phyloP scores from a whole-genome alignment of 2,797 vertebrate genomes.

The Hippoglossus hippoglossus region DNA sequence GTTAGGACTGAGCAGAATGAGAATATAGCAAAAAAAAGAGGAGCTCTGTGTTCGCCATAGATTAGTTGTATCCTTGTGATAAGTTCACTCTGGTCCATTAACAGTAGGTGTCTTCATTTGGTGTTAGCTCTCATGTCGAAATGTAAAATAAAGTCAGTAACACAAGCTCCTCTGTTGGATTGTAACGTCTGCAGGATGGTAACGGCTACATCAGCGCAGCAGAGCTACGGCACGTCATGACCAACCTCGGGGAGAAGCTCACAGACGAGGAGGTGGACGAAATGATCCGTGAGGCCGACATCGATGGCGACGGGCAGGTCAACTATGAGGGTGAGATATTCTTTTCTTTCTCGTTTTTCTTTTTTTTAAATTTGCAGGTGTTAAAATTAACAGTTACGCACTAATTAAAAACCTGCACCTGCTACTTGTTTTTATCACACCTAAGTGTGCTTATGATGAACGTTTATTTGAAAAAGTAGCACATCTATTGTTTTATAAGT shows the following conservation, averaged over 20 bases:
- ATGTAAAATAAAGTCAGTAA: not conserved
- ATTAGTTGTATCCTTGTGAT: not conserved
- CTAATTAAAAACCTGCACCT: no score
- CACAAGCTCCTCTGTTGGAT: not conserved
- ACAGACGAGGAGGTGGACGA: slow-evolving; percentile 93
- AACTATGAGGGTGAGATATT: slow-evolving; percentile 89
- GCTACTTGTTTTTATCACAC: not conserved
- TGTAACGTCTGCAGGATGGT: slow-evolving; percentile 82
- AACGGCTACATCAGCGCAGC: slow-evolving; percentile 93
- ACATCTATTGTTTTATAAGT: no score
- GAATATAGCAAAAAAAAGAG: not conserved
- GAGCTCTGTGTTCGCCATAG: not conserved
- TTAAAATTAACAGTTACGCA: no score
- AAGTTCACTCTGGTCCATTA: no score
- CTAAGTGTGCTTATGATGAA: not conserved
- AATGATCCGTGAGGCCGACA: slow-evolving; percentile 94
- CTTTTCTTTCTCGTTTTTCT: not conserved
- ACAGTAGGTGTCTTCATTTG: no score
- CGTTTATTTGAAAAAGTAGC: not conserved
- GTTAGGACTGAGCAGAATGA: not conserved
- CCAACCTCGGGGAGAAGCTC: slow-evolving; percentile 92
- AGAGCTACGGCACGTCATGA: slow-evolving; percentile 93
- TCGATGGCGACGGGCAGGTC: slow-evolving; percentile 92
- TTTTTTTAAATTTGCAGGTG: no score
- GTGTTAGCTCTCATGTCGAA: not conserved